Evolutionary conservation across 2,113 vertebrate species (phyloP), one percentile per base, ranked within the genome.

Genomic region (Argyrosomus japonicus): DNA sequence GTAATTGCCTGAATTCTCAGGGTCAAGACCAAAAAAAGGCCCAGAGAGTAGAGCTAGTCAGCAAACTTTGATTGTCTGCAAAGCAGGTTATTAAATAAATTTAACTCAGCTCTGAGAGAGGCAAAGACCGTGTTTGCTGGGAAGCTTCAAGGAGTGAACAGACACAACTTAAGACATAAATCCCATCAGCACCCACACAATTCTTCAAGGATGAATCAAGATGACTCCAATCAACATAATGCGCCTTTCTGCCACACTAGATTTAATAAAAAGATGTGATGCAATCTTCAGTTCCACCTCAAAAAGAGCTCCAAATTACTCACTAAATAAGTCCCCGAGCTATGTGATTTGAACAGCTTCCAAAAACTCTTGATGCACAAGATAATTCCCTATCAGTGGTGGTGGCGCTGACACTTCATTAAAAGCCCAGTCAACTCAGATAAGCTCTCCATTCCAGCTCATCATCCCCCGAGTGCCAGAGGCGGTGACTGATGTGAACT

Each of bases 331-430:
- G 27, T 75, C 61, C 62, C 3, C 0, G 1, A 68, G 81, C 27
- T 63, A 19, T 77, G 23, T 18, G 53, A 72, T 45, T 29, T 81
- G 81, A 73, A 82, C 68, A 77, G 54, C 73, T 53, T 75, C 77
- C 88, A 90, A 56, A 40, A 77, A 75, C 48, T 69, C 62, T 64
- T 71, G 82, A 89, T 87, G 75, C 69, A 83, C 3, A 69, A 77
- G 75, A 87, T 89, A 77, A 85, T 56, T 82, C 13, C 17, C 67
- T 61, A 76, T 85, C 79, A 74, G 72, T 17, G 32, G 51, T 19
- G 56, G 43, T 45, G 73, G 60, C 21, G 61, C 76, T 77, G 85
- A 88, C 88, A 84, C 73, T 85, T 83, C 81, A 87, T 88, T 87
- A 80, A 68, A 85, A 40, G 72, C 72, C 50, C 54, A 47, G 83